Conservation (phyloP, 2,797 vertebrate genomes). For the Eulemur albifrons region DNA sequence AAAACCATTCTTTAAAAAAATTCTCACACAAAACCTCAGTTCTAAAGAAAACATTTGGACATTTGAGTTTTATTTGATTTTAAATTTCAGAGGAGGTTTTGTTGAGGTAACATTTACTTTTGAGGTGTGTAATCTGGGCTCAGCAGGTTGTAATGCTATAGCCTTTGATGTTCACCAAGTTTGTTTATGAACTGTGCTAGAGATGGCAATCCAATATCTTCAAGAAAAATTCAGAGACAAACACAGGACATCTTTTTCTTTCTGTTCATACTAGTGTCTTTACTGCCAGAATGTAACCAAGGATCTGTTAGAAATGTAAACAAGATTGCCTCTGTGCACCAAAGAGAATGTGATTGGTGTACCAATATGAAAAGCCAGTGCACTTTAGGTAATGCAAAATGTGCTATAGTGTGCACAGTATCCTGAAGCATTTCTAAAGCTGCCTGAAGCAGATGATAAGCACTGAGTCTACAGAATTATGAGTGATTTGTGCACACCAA, state of each 20-base stretch:
- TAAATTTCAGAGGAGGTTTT: constrained; percentile 78
- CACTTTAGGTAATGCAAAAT: constrained; percentile 37
- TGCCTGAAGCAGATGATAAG: background rate
- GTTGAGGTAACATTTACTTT: constrained; percentile 80
- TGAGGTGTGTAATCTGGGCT: constrained; percentile 82
- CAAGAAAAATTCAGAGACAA: constrained; percentile 77
- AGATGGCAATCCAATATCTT: constrained; percentile 72
- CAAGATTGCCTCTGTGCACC: constrained; percentile 43
- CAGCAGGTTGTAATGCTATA: constrained; percentile 70
- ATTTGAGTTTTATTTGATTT: constrained; percentile 75
- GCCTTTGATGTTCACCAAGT: constrained; percentile 80
- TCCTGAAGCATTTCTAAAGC: background rate
- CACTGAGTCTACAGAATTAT: background rate
- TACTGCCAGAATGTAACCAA: constrained; percentile 58
- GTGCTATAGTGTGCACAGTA: background rate
- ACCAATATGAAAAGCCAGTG: background rate
- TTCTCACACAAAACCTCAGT: background rate
- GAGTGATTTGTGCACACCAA: background rate
- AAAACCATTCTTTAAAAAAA: constrained; percentile 5
- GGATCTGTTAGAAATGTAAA: constrained; percentile 66
- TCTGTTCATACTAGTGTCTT: constrained; percentile 58
- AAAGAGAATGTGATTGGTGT: constrained; percentile 55
- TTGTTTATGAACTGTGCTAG: constrained; percentile 81
- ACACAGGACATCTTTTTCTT: constrained; percentile 38
- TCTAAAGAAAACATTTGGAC: constrained; percentile 66